Evolutionary conservation across 1,140 invertebrate species (phyloP), one percentile per base, ranked within the genome.

Genomic region (Eueides isabella): DNA sequence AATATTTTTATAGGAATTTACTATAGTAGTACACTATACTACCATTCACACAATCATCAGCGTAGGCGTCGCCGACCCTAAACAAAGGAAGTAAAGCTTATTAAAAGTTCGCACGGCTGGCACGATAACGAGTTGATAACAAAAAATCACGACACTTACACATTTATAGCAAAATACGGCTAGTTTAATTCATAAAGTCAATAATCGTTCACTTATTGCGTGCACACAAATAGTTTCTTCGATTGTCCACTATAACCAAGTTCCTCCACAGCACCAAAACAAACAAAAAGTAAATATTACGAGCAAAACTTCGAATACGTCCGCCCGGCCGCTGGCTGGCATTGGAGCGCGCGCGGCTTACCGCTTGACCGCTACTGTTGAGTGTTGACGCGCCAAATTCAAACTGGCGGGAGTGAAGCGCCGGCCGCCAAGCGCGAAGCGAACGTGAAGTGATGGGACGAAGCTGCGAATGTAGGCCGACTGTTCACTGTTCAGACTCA

Each of bases 61-160:
- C 80, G 88, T 89, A 85, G 86, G 89, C 85, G 90, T 86, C 86
- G 82, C 75, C 81, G 81, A 82, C 76, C 84, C 85, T 88, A 90
- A 89, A 92, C 90, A 91, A 92, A 92, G 89, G 87, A 91, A 86
- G 79, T 82, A 82, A 81, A 91, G 85, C 85, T 90, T 88, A 85
- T 80, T 85, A 85, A 88, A 91, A 90, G 83, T 89, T 90, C 84
- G 82, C 87, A 87, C 80, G 75, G 77, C 76, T 72, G 79, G 77
- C 67, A 84, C 83, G 88, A 91, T 91, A 90, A 85, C 76, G 63
- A 76, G 73, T 83, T 90, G 87, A 88, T 86, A 87, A 88, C 73
- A 84, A 80, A 82, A 87, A 89, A 84, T 74, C 80, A 80, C 75
- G 77, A 83, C 81, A 85, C 79, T 79, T 77, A 85, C 83, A 81